Conservation (phyloP, 2,797 vertebrate genomes). For the Danio albolineatus region DNA sequence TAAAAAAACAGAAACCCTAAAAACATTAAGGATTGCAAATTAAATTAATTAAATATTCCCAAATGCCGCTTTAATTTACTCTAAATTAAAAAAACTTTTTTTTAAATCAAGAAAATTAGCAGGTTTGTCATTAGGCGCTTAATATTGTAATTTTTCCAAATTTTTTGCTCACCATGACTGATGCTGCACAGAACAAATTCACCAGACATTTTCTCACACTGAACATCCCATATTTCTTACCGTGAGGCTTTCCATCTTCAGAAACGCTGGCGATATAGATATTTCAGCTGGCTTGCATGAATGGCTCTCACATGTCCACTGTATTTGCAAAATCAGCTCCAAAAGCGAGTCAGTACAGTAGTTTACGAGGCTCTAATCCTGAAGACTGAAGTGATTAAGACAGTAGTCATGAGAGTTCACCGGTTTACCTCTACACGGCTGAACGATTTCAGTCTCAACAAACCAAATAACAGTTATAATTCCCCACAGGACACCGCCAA, state of each 20-base stretch:
- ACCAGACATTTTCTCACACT: background rate
- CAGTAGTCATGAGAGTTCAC: background rate
- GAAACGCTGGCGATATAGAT: slow-evolving; percentile 11
- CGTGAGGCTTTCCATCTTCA: slow-evolving; percentile 58
- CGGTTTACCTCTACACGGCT: slow-evolving; percentile 35
- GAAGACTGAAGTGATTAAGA: slow-evolving; percentile 1
- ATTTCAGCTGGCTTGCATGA: background rate
- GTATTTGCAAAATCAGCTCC: background rate
- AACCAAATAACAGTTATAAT: slow-evolving; percentile 55
- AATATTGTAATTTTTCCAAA: too few relatives aligned
- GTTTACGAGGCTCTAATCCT: background rate
- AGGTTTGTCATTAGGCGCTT: too few relatives aligned
- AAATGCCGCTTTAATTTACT: too few relatives aligned
- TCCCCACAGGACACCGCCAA: slow-evolving; percentile 49
- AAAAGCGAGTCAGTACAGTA: background rate
- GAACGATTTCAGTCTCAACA: slow-evolving; percentile 44
- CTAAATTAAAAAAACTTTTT: too few relatives aligned
- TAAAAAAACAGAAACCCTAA: background rate
- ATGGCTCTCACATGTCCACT: slow-evolving; percentile 30
- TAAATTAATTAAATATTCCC: too few relatives aligned
- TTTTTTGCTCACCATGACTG: background rate
- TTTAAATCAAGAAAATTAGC: too few relatives aligned
- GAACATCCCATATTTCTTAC: slow-evolving; percentile 46
- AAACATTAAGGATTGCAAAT: background rate
- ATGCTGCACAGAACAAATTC: background rate